Evolutionary conservation across 2,797 vertebrate genomes (phyloP).

Genomic region (Malurus leucopterus): DNA sequence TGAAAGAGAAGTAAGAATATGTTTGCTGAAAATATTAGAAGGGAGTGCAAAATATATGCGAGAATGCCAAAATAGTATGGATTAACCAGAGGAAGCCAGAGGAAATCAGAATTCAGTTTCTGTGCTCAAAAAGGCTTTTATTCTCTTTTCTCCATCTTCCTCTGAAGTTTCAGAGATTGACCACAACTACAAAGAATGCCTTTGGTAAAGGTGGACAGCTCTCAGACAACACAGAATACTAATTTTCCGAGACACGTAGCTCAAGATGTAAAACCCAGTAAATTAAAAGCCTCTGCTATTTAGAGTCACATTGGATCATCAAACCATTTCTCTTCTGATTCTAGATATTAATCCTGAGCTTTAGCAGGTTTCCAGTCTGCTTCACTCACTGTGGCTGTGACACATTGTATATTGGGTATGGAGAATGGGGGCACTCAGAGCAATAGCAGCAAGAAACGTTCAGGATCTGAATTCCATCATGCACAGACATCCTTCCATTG

Average conservation of each 20-base stretch:
- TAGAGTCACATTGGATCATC: background rate
- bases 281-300: background rate
- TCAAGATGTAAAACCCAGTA: background rate
- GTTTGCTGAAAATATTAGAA: background rate
- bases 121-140: background rate
- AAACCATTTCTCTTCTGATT: background rate
- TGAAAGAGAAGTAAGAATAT: background rate
- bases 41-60: background rate
- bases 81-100: background rate
- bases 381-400: background rate
- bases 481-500: background rate
- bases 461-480: background rate
- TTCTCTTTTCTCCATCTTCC: background rate
- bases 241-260: background rate
- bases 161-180: background rate
- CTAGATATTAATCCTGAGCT: background rate
- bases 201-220: background rate
- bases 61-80: background rate
- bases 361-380: background rate
- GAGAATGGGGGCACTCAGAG: background rate
- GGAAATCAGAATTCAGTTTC: background rate
- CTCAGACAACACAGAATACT: background rate
- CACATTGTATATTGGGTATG: rapidly evolving
- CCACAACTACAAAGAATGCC: background rate
- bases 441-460: background rate